Evolutionary conservation across 2,797 vertebrate genomes (phyloP).

Genomic region (Crocodylus rhombifer): DNA sequence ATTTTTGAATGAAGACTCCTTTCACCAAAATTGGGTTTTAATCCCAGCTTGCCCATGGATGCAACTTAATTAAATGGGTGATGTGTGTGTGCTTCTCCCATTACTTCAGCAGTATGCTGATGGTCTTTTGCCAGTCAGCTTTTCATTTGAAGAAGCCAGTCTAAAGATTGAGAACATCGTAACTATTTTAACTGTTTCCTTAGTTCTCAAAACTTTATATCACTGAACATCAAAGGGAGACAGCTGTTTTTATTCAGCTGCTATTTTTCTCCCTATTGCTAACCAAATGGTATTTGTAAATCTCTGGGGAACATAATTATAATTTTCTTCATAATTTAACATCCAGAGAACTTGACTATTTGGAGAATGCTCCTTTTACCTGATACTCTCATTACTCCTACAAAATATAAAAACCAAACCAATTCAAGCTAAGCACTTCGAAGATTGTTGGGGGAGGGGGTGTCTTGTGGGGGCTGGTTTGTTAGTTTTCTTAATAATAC

Average conservation of each 20-base stretch:
- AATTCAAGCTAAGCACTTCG: background rate
- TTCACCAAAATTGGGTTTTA: background rate
- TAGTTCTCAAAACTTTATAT: slow-evolving; percentile 8
- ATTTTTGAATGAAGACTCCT: background rate
- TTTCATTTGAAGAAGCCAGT: slow-evolving; percentile 32
- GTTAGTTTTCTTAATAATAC: background rate
- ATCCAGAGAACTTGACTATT: slow-evolving; percentile 47
- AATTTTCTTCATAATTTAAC: slow-evolving; percentile 43
- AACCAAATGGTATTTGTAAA: slow-evolving; percentile 5
- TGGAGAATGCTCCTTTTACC: slow-evolving; percentile 41
- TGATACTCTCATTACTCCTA: slow-evolving; percentile 30
- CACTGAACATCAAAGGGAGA: slow-evolving; percentile 33
- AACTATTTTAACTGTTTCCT: slow-evolving; percentile 2
- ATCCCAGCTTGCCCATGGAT: background rate
- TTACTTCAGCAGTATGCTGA: background rate
- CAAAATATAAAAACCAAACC: slow-evolving; percentile 16
- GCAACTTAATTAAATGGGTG: background rate
- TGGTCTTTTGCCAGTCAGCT: slow-evolving; percentile 20
- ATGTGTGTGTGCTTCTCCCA: background rate
- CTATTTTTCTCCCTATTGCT: slow-evolving; percentile 37
- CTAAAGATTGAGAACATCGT: slow-evolving; percentile 14
- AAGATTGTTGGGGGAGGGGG: background rate
- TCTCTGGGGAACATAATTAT: slow-evolving; percentile 28
- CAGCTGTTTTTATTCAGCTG: slow-evolving; percentile 6
- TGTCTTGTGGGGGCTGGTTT: too few species aligned